Percentiles rank a stretch among this genome's conserved stretches.
phyloP scores from a whole-genome alignment of 2,888 invertebrate species.

The Branchipolynoe longqiensis region DNA sequence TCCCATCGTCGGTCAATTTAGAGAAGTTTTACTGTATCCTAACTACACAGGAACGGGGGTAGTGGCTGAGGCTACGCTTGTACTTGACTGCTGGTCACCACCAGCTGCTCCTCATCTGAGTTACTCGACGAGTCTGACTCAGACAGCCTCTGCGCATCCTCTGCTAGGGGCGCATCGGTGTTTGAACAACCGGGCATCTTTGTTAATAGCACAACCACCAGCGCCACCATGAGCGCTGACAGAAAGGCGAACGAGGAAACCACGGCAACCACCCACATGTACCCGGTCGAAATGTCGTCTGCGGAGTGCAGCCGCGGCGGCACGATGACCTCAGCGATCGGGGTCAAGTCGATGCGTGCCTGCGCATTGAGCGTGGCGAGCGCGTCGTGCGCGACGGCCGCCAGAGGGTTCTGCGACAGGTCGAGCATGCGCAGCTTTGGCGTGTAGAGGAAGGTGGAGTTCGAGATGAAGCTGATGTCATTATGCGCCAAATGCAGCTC shows the following conservation, averaged over 20 bases:
- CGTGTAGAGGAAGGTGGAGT: conserved; percentile 36
- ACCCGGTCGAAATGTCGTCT: conserved; percentile 19
- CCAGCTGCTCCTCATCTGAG: conserved; percentile 21
- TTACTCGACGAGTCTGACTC: not conserved
- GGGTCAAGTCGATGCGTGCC: conserved; percentile 11
- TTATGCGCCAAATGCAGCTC: conserved; percentile 22
- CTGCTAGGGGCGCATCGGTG: not conserved
- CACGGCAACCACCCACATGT: conserved; percentile 31
- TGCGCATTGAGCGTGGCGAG: not conserved
- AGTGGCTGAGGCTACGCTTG: conserved; percentile 21
- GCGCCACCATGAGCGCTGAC: conserved; percentile 37
- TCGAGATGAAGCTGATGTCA: not conserved
- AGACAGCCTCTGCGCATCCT: not conserved
- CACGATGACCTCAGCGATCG: not conserved
- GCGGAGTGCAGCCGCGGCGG: not conserved
- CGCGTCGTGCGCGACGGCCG: not conserved
- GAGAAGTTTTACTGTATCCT: no score
- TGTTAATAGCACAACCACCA: conserved; percentile 39
- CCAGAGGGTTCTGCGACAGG: conserved; percentile 23
- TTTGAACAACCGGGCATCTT: conserved; percentile 26
- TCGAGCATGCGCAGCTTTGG: conserved; percentile 10
- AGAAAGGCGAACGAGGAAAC: conserved; percentile 36
- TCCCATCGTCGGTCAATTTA: no score
- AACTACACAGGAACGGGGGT: not conserved
- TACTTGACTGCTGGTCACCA: not conserved